Evolutionary conservation across 2,888 invertebrate species (phyloP).

Genomic region (Keiferia lycopersicella): DNA sequence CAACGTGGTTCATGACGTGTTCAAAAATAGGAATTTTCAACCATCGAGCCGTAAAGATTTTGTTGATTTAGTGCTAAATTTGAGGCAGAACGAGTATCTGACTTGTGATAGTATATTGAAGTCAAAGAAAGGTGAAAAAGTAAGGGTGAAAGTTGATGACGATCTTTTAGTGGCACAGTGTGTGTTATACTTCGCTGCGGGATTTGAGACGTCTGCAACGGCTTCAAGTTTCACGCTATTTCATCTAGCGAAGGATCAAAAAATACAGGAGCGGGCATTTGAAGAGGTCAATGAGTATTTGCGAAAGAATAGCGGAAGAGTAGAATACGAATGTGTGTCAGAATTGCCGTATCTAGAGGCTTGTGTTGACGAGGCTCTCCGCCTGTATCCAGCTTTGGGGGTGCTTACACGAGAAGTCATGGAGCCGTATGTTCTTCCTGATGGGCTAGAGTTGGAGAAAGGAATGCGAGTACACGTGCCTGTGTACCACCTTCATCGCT

Average conservation of each 20-base stretch:
- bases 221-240: slow-evolving; percentile 48
- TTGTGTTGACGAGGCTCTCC: slow-evolving; percentile 53
- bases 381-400: slow-evolving; percentile 54
- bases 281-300: slow-evolving; percentile 51
- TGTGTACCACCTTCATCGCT: slow-evolving; percentile 45
- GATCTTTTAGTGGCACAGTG: slow-evolving; percentile 77
- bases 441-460: slow-evolving; percentile 46
- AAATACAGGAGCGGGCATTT: slow-evolving; percentile 42
- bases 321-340: slow-evolving; percentile 50
- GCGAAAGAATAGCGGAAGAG: slow-evolving; percentile 8
- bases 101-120: slow-evolving; percentile 42
- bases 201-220: slow-evolving; percentile 56
- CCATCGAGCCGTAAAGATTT: slow-evolving; percentile 37
- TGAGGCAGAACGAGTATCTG: slow-evolving; percentile 39
- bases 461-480: slow-evolving; percentile 51
- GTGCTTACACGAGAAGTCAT: slow-evolving; percentile 52
- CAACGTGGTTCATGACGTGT: slow-evolving; percentile 31
- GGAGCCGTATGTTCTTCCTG: slow-evolving; percentile 49
- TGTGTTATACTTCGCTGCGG: slow-evolving; percentile 67
- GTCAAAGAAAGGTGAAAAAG: slow-evolving; percentile 31
- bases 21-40: slow-evolving; percentile 33
- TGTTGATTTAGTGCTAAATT: slow-evolving; percentile 35
- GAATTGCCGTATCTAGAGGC: slow-evolving; percentile 55
- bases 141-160: slow-evolving; percentile 54
- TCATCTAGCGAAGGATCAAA: slow-evolving; percentile 52